Base-by-base conservation (phyloP, 2,888 invertebrate species). In the Chamaedrilus cognettii region DNA sequence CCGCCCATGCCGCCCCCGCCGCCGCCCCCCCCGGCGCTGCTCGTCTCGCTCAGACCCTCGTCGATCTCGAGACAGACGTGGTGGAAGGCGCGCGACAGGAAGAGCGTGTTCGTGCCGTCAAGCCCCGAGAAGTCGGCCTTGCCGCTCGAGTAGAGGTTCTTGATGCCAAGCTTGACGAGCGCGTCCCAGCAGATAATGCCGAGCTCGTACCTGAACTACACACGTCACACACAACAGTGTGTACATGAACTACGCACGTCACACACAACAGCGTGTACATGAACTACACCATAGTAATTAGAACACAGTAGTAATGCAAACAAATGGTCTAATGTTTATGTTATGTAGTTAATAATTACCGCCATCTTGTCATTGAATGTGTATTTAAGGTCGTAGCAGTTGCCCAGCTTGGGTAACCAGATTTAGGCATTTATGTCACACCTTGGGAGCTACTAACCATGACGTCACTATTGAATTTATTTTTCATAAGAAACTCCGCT, bases 61-160 rank as follows among this genome's bases (percentile, higher is more conserved):
- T 74, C 73, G 30, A 74, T 61, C 58, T 70, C 74, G 19, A 74
- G 33, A 58, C 60, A 61, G 15, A 74, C 63, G 65, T 74, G 72
- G 58, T 74, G 74, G 66, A 69, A 74, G 55, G 70, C 68, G 31
- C 68, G 59, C 2, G 72, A 74, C 61, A 74, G 60, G 61, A 50
- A 67, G 33, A 74, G 67, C n/a, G 67, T 64, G 34, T 51, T 63
- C 3, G 67, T 66, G 42, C 69, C 72, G 59, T 70, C 69, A 35
- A 74, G 62, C 2, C 68, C 68, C 7, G 74, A 72, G 56, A 74
- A 64, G 49, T 74, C 72, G 4, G 74, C 70, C 50, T 68, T 69
- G 19, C 68, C 71, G 31, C 34, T 32, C 15, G 35, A 34, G 63
- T 74, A 73, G 42, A 74, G 34, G 32, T 70, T 68, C 60, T 73